A percentile compares a stretch with the other conserved stretches of the same genome.
phyloP scores from a whole-genome alignment of 2,797 vertebrate genomes.

The Telmatherina bonti region DNA sequence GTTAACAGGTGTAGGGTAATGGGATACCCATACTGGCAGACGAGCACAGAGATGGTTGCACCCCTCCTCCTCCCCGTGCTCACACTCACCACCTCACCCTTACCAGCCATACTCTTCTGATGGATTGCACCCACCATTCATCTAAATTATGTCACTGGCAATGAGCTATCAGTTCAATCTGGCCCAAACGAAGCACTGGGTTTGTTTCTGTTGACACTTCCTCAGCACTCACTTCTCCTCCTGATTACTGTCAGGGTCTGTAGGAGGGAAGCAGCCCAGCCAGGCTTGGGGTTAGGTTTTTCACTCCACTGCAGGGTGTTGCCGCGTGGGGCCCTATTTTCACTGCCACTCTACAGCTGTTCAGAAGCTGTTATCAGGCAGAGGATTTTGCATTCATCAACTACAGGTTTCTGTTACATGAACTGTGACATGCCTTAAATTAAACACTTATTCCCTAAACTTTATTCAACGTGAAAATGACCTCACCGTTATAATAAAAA shows the following conservation, averaged over 20 bases:
- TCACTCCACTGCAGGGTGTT: conserved; percentile 9
- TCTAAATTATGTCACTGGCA: conserved; percentile 91
- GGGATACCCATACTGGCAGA: conserved; percentile 86
- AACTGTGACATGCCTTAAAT: conserved; percentile 37
- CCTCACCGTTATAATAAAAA: conserved; percentile 34
- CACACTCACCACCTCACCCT: conserved; percentile 48
- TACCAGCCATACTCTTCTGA: conserved; percentile 79
- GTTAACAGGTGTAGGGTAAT: conserved; percentile 92
- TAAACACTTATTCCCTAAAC: conserved; percentile 37
- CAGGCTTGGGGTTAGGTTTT: conserved; percentile 14
- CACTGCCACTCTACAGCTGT: conserved; percentile 50
- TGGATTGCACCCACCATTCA: conserved; percentile 87
- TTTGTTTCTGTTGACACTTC: conserved; percentile 77
- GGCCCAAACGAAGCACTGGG: conserved; percentile 78
- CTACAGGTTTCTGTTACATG: conserved; percentile 13
- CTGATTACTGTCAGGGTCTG: conserved; percentile 68
- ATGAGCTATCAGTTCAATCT: conserved; percentile 85
- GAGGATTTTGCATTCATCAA: conserved; percentile 37
- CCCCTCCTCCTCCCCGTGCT: conserved; percentile 51
- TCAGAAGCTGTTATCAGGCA: conserved; percentile 38
- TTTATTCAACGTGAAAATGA: conserved; percentile 40
- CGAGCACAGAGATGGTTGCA: conserved; percentile 69
- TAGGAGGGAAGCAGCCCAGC: conserved; percentile 52
- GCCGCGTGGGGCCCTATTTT: conserved; percentile 46
- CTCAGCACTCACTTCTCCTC: conserved; percentile 75